Evolutionary conservation across 2,888 invertebrate species (phyloP).

Genomic region (Sphaeridia pumilis): DNA sequence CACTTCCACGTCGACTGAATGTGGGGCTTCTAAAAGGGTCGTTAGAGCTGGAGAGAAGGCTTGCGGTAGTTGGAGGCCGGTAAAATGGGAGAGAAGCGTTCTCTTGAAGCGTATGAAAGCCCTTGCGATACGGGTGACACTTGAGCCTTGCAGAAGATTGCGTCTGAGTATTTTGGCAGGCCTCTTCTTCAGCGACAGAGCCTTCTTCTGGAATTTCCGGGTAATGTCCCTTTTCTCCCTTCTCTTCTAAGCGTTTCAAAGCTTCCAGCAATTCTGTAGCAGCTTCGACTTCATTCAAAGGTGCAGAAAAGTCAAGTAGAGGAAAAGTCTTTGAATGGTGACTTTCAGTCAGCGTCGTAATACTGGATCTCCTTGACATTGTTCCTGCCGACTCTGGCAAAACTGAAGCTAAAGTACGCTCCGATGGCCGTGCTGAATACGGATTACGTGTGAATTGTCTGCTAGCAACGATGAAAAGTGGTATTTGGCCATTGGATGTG

Average conservation of each 20-base stretch:
- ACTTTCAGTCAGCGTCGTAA: conserved; percentile 4
- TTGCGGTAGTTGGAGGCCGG: neutral
- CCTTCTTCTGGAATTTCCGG: conserved; percentile 13
- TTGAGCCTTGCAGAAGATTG: neutral
- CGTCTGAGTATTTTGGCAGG: neutral
- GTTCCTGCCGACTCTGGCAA: neutral
- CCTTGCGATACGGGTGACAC: neutral
- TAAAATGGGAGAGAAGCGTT: neutral
- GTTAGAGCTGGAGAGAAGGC: neutral
- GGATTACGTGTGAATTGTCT: conserved; percentile 33
- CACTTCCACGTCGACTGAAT: neutral
- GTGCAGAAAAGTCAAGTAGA: conserved; percentile 15
- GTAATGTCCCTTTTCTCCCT: conserved; percentile 11
- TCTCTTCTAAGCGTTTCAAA: conserved; percentile 28
- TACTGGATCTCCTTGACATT: conserved; percentile 16
- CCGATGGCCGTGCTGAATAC: conserved; percentile 30
- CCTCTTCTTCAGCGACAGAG: neutral
- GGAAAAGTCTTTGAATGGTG: conserved; percentile 7
- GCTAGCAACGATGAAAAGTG: conserved; percentile 32
- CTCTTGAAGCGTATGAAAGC: neutral
- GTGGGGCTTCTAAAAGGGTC: neutral
- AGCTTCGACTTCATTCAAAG: conserved; percentile 30
- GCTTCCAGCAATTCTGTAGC: conserved; percentile 29
- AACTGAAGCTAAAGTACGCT: conserved; percentile 8
- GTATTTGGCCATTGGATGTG: conserved; percentile 23